A percentile compares a stretch with the other conserved stretches of the same genome.
Conservation (phyloP, 2,888 invertebrate species). For the Oxystoma pomonae region DNA sequence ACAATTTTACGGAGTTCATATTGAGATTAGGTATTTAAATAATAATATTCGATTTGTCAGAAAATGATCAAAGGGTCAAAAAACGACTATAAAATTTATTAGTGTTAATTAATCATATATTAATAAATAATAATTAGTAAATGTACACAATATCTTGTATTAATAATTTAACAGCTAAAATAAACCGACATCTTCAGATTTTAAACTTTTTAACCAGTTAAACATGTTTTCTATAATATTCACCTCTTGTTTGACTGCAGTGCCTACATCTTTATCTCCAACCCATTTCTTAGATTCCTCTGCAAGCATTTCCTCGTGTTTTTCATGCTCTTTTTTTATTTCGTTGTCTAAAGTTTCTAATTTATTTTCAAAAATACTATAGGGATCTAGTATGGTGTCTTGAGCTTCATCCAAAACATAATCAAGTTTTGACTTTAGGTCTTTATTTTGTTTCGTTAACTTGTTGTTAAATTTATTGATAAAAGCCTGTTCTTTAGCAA, state of each 20-base stretch:
- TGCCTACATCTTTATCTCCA: constrained; percentile 22
- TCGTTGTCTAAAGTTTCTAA: constrained; percentile 28
- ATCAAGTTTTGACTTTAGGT: constrained; percentile 1
- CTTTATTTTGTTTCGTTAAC: constrained; percentile 9
- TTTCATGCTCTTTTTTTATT: constrained; percentile 26
- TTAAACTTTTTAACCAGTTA: constrained; percentile 32
- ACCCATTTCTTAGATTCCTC: constrained; percentile 27
- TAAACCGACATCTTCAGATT: no score
- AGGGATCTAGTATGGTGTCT: constrained; percentile 23
- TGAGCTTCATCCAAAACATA: constrained; percentile 20
- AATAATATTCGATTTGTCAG: no score
- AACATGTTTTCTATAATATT: constrained; percentile 31
- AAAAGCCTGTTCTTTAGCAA: constrained; percentile 6
- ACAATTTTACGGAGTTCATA: no score
- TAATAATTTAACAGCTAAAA: no score
- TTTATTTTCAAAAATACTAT: constrained; percentile 26
- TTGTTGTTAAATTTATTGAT: constrained; percentile 16
- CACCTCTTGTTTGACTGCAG: constrained; percentile 29
- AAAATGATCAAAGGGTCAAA: no score
- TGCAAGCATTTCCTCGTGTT: constrained; percentile 28
- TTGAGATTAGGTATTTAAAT: no score
- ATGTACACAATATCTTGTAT: no score
- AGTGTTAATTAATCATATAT: no score
- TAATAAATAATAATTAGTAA: no score
- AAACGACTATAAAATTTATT: no score